Base-by-base conservation (phyloP, 2,888 invertebrate genomes). In the Calameuta filiformis region DNA sequence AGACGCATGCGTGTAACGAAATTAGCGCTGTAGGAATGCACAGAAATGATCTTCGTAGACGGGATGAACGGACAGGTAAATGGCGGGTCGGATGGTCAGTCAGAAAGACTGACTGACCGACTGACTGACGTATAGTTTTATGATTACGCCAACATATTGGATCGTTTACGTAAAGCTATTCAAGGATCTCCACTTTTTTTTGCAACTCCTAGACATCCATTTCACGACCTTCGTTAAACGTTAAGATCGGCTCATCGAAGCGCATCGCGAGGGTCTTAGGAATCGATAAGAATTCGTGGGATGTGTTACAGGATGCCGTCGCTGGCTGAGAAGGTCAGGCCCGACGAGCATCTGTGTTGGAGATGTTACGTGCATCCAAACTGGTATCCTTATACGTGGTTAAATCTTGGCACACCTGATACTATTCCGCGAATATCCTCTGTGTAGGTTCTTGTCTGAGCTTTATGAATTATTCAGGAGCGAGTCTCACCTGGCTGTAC, bases 131-230 rank as follows among this genome's bases (percentile, higher is more conserved):
- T 56, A 56, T 56, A 56, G 56, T 23, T 56, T 56, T 23, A 56
- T 56, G 56, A 56, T 56, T 56, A 56, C 56, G 23, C 9, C 23
- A 56, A 23, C 23, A 56, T 56, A 23, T 56, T 23, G 6, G 56
- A 56, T 23, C 56, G 23, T 23, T 56, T 23, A 56, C 56, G 56
- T 56, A 56, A 56, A 23, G 9, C 56, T 56, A 2, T 76, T 82
- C 83, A 83, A 84, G 83, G 83, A 83, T 77, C 79, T 81, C 81
- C 31, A 79, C 81, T 81, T 84, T 83, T 83, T 83, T 74, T 69
- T 56, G 56, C 2, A 56, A 23, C 9, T 56, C 23, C 23, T 15
- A 40, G 15, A 40, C 15, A 15, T 40, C 40, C 15, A 4, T 40
- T 40, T 40, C 40, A 56, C 23, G 56, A 23, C 23, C 15, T 56